Percentiles rank a stretch among this genome's conserved stretches.
These are phyloP conservation scores for Agriopis leucophaearia DNA, from an alignment of 2,888 invertebrate genomes.

Conservation along the genomic window DNA sequence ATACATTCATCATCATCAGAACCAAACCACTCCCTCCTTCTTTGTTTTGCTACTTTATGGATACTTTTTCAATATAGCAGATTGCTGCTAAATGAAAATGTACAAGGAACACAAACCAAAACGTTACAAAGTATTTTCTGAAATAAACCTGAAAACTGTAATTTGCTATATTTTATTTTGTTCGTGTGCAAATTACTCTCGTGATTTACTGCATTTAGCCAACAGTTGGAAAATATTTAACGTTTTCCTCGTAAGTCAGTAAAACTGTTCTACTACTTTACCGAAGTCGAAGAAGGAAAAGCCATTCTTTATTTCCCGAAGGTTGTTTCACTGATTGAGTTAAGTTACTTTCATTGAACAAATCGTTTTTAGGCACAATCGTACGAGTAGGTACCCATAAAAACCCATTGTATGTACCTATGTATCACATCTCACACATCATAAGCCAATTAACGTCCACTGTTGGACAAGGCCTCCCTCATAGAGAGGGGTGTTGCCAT, in stretches of 20 bases:
- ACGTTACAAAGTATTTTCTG: conserved; percentile 37
- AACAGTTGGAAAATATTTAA: conserved; percentile 37
- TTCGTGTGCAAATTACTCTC: conserved; percentile 44
- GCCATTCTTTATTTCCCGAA: conserved; percentile 22
- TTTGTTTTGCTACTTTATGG: not conserved
- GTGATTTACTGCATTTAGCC: conserved; percentile 45
- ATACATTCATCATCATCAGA: not conserved
- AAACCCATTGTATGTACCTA: no score
- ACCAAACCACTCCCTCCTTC: not conserved
- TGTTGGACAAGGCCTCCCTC: no score
- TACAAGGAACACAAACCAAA: conserved; percentile 24
- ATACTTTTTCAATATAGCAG: not conserved
- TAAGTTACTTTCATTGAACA: conserved; percentile 13
- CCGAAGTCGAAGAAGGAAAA: conserved; percentile 20
- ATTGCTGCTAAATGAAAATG: not conserved
- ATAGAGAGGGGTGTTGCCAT: no score
- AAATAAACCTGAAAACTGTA: conserved; percentile 41
- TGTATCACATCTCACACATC: no score
- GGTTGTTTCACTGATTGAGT: conserved; percentile 15
- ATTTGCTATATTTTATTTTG: conserved; percentile 45
- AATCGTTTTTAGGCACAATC: conserved; percentile 6
- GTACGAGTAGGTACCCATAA: not conserved
- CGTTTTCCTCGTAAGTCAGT: conserved; percentile 36
- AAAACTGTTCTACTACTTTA: conserved; percentile 17
- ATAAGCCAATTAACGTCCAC: no score